Percentiles rank a stretch among this genome's conserved stretches.
Evolutionary conservation across 2,113 vertebrate species (phyloP).

Genomic region (Podarcis cretensis): DNA sequence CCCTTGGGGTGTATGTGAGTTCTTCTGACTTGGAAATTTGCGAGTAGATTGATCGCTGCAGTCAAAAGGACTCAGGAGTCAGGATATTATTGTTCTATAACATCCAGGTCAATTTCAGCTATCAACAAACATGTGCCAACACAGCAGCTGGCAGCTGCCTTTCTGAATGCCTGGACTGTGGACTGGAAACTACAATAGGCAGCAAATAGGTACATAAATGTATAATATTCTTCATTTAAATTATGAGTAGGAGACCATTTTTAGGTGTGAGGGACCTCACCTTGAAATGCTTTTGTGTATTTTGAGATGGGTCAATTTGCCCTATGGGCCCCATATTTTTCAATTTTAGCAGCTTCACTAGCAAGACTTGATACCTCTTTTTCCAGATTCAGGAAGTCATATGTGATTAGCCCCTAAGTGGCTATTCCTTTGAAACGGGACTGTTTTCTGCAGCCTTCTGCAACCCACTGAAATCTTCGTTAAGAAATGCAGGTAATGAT

Average conservation of each 20-base stretch:
- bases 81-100: slow-evolving; percentile 2
- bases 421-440: neutral
- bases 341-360: neutral
- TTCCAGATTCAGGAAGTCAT: neutral
- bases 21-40: neutral
- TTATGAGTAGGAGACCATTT: neutral
- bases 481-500: no score
- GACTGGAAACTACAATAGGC: neutral
- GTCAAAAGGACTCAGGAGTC: neutral
- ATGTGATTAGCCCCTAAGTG: neutral
- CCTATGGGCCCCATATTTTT: neutral
- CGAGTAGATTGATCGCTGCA: neutral
- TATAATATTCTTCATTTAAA: neutral
- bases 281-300: neutral
- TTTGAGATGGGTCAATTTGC: neutral
- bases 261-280: neutral
- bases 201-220: neutral
- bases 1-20: neutral
- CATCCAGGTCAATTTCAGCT: neutral
- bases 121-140: neutral
- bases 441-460: neutral
- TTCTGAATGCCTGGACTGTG: neutral
- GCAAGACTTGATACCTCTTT: neutral
- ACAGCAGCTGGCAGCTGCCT: neutral
- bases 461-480: neutral